Conservation (phyloP, 2,797 vertebrate genomes). For the Hippocampus kuda region DNA sequence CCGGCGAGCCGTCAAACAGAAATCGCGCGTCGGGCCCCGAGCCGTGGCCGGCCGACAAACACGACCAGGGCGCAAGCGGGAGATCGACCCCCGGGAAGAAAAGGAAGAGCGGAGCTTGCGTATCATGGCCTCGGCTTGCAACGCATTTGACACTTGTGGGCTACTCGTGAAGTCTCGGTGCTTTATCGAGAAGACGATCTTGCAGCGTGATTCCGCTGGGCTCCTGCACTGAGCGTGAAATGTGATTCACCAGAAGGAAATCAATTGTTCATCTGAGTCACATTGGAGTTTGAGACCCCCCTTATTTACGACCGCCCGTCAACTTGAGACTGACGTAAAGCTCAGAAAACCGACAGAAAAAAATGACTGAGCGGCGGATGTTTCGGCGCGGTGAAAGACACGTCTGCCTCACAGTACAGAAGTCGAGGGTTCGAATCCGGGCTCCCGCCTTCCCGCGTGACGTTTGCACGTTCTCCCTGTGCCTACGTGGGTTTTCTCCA, state of each 20-base stretch:
- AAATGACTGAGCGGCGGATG: background rate
- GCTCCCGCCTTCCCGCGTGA: too few relatives aligned
- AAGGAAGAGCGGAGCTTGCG: slow-evolving; percentile 27
- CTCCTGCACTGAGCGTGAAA: slow-evolving; percentile 39
- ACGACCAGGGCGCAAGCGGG: slow-evolving; percentile 52
- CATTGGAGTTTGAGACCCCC: slow-evolving; percentile 9
- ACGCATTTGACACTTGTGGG: slow-evolving; percentile 24
- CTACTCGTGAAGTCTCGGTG: slow-evolving; percentile 41
- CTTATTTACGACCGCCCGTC: slow-evolving; percentile 10
- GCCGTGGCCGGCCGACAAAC: slow-evolving; percentile 43
- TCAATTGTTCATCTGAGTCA: slow-evolving; percentile 43
- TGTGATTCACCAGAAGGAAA: slow-evolving; percentile 48
- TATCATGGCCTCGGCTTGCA: slow-evolving; percentile 34
- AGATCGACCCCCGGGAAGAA: slow-evolving; percentile 52
- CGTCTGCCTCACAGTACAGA: too few relatives aligned
- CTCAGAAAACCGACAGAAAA: background rate
- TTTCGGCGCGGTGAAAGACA: too few relatives aligned
- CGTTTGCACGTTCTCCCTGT: too few relatives aligned
- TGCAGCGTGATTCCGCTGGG: slow-evolving; percentile 44
- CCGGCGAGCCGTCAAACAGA: slow-evolving; percentile 42
- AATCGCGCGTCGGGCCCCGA: slow-evolving; percentile 35
- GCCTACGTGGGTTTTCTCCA: too few relatives aligned
- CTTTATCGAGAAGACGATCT: slow-evolving; percentile 36
- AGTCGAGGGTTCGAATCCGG: too few relatives aligned
- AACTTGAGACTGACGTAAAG: slow-evolving; percentile 17